Percentiles rank a stretch among this genome's conserved stretches.
phyloP scores from a whole-genome alignment of 2,888 invertebrate species.

The Tortrix viridana region DNA sequence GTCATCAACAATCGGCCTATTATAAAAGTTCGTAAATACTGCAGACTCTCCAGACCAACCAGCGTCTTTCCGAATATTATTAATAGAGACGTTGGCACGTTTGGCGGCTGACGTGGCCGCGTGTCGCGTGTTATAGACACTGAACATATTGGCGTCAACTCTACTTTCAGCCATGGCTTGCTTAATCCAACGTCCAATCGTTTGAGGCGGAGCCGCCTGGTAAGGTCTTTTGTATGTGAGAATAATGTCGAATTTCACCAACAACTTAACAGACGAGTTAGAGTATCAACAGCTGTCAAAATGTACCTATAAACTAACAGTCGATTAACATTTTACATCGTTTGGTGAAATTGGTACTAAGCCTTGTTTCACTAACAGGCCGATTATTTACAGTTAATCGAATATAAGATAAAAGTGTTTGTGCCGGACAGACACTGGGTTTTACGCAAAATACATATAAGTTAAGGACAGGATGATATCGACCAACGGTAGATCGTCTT shows the following conservation, averaged over 20 bases:
- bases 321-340: too few relatives aligned
- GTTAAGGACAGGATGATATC: constrained; percentile 1
- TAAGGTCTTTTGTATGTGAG: constrained; percentile 3
- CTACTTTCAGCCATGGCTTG: constrained; percentile 14
- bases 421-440: constrained; percentile 10
- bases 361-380: too few relatives aligned
- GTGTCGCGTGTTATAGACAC: constrained; percentile 17
- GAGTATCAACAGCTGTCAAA: too few relatives aligned
- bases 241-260: too few relatives aligned
- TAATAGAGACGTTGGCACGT: constrained; percentile 10
- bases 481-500: constrained; percentile 9
- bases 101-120: constrained; percentile 17
- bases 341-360: too few relatives aligned
- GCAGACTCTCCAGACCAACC: constrained; percentile 11
- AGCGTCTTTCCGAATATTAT: constrained; percentile 13
- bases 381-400: too few relatives aligned
- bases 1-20: constrained; percentile 7
- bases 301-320: too few relatives aligned
- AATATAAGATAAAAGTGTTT: constrained; percentile 1
- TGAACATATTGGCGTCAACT: constrained; percentile 8
- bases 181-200: constrained; percentile 8
- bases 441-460: constrained; percentile 4
- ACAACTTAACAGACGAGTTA: too few relatives aligned
- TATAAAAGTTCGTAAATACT: constrained; percentile 14
- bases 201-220: constrained; percentile 1